A percentile compares a stretch with the other conserved stretches of the same genome.
phyloP scores from a whole-genome alignment of 2,888 invertebrate genomes.

The Phengaris arion region DNA sequence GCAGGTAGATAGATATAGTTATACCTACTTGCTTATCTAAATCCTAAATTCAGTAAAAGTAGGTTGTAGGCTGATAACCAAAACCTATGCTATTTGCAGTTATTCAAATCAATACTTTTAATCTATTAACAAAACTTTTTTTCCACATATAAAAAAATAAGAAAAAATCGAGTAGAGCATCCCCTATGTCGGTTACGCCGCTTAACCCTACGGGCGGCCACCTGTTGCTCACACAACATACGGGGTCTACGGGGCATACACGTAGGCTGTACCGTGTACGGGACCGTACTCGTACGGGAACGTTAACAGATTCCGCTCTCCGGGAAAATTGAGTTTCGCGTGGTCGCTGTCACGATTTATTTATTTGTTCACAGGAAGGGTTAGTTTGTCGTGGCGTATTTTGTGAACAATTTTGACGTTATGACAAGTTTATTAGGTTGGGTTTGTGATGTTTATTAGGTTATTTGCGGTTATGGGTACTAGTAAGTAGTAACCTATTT shows the following conservation, averaged over 20 bases:
- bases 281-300: conserved; percentile 40
- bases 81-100: too few relatives aligned
- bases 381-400: conserved; percentile 41
- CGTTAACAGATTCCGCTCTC: conserved; percentile 48
- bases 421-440: conserved; percentile 1
- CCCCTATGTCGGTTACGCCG: conserved; percentile 45
- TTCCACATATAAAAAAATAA: background rate
- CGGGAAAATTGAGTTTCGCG: conserved; percentile 66
- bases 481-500: too few relatives aligned
- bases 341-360: conserved; percentile 51
- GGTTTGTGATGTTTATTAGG: background rate
- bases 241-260: conserved; percentile 50
- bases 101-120: too few relatives aligned
- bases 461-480: background rate
- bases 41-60: too few relatives aligned
- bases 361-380: conserved; percentile 57
- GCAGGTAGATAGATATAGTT: too few relatives aligned
- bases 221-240: conserved; percentile 71
- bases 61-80: too few relatives aligned
- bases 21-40: too few relatives aligned
- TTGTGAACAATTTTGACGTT: conserved; percentile 26
- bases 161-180: conserved; percentile 50
- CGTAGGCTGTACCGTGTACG: conserved; percentile 36
- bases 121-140: background rate
- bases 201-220: conserved; percentile 77